These are phyloP conservation scores for Leptopilina syphax DNA, from an alignment of 2,888 invertebrate genomes.

Conservation along the genomic window DNA sequence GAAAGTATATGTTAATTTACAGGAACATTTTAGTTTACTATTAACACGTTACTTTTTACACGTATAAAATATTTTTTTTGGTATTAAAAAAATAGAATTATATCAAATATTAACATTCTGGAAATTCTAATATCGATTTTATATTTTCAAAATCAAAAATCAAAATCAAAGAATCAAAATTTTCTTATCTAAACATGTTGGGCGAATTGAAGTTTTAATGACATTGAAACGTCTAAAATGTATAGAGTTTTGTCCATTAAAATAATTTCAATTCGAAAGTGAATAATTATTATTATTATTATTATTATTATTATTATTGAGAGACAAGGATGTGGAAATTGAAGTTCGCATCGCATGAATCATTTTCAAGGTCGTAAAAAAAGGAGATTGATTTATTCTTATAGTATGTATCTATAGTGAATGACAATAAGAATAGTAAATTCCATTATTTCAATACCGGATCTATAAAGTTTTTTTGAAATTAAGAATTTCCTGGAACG, in stretches of 20 bases:
- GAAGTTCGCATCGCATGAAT: constrained; percentile 20
- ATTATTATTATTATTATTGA: not conserved
- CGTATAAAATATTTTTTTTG: no score
- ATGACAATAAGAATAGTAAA: constrained; percentile 13
- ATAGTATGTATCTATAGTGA: constrained; percentile 15
- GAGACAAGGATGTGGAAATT: constrained; percentile 27
- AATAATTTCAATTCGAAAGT: constrained; percentile 31
- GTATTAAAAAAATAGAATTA: no score
- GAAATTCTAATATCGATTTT: no score
- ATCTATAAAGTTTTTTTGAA: not conserved
- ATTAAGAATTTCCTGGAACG: constrained; percentile 33
- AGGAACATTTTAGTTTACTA: no score
- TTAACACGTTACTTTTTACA: no score
- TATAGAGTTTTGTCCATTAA: not conserved
- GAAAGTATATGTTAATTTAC: no score
- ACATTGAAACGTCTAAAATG: constrained; percentile 11
- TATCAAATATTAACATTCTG: no score
- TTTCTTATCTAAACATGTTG: not conserved
- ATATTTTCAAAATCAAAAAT: no score
- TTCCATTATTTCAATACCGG: constrained; percentile 18
- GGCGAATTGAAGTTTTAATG: not conserved
- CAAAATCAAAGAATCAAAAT: not conserved
- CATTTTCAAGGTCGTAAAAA: constrained; percentile 37
- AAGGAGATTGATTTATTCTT: constrained; percentile 38
- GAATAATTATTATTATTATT: not conserved